phyloP scores from a whole-genome alignment of 2,888 invertebrate genomes.

The Drosophila mayaguana region DNA sequence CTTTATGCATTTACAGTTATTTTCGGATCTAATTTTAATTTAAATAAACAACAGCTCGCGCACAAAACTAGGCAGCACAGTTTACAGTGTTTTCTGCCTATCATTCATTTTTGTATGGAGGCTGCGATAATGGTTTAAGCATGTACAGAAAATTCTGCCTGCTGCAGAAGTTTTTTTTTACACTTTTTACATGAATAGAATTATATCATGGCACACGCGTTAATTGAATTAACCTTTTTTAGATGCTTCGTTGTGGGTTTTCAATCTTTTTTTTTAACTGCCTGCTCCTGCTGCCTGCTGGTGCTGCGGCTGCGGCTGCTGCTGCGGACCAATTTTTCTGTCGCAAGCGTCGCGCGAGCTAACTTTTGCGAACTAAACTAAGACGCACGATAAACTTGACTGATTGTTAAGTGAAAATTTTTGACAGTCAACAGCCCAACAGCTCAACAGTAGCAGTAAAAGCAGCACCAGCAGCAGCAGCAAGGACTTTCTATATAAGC shows the following conservation, averaged over 20 bases:
- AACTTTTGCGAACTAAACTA: slow-evolving; percentile 65
- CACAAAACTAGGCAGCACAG: slow-evolving; percentile 15
- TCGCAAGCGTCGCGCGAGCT: slow-evolving; percentile 42
- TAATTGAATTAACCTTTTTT: slow-evolving; percentile 44
- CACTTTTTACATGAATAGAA: slow-evolving; percentile 16
- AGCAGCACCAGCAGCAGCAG: slow-evolving; percentile 44
- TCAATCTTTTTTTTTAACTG: slow-evolving; percentile 8
- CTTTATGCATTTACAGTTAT: slow-evolving; percentile 49
- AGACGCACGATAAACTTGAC: slow-evolving; percentile 79
- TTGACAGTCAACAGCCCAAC: slow-evolving; percentile 69
- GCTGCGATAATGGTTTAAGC: slow-evolving; percentile 53
- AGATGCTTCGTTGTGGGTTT: slow-evolving; percentile 43
- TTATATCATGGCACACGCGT: slow-evolving; percentile 10
- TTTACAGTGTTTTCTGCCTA: slow-evolving; percentile 12
- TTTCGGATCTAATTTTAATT: slow-evolving; percentile 57
- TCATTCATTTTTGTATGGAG: slow-evolving; percentile 10
- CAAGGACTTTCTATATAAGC: slow-evolving; percentile 61
- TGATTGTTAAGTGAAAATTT: slow-evolving; percentile 76
- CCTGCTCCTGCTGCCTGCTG: slow-evolving; percentile 20
- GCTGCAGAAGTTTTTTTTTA: slow-evolving; percentile 7
- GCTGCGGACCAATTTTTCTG: slow-evolving; percentile 41
- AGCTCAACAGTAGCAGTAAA: slow-evolving; percentile 40
- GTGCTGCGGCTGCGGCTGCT: slow-evolving; percentile 40
- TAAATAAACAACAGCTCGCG: slow-evolving; percentile 39
- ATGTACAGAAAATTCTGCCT: slow-evolving; percentile 53